These are phyloP conservation scores for Euplagia quadripunctaria DNA, from an alignment of 2,888 invertebrate species.

Conservation along the genomic window DNA sequence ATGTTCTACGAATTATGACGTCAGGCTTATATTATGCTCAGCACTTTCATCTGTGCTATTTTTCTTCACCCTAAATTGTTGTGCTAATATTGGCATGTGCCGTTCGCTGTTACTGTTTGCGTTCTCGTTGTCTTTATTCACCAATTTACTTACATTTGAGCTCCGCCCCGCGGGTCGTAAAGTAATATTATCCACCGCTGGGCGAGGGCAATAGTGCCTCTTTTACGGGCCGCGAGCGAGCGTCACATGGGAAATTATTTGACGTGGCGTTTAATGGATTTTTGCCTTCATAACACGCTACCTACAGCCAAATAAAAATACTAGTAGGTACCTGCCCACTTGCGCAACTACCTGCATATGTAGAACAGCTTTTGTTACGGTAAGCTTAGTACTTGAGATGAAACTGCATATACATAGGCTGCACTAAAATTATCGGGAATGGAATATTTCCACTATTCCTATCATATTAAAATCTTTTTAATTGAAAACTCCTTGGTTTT, in stretches of 20 bases:
- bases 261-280: conserved; percentile 87
- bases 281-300: conserved; percentile 87
- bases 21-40: neutral
- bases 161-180: conserved; percentile 83
- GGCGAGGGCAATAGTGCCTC: conserved; percentile 86
- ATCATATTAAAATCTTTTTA: too few species aligned
- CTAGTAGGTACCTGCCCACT: conserved; percentile 62
- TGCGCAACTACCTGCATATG: conserved; percentile 57
- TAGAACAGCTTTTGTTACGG: conserved; percentile 54
- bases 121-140: conserved; percentile 82
- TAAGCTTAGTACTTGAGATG: conserved; percentile 34
- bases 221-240: conserved; percentile 86
- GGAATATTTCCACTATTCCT: too few species aligned
- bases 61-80: conserved; percentile 45
- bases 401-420: neutral
- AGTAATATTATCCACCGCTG: conserved; percentile 86
- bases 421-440: too few species aligned
- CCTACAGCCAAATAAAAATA: conserved; percentile 83
- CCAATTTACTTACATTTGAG: conserved; percentile 85
- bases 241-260: conserved; percentile 88
- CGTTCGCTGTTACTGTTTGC: conserved; percentile 60
- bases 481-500: too few species aligned
- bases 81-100: conserved; percentile 55
- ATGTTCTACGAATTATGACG: neutral
- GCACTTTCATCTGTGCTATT: neutral